Conservation (phyloP, 2,797 vertebrate genomes). For the Smutsia gigantea region DNA sequence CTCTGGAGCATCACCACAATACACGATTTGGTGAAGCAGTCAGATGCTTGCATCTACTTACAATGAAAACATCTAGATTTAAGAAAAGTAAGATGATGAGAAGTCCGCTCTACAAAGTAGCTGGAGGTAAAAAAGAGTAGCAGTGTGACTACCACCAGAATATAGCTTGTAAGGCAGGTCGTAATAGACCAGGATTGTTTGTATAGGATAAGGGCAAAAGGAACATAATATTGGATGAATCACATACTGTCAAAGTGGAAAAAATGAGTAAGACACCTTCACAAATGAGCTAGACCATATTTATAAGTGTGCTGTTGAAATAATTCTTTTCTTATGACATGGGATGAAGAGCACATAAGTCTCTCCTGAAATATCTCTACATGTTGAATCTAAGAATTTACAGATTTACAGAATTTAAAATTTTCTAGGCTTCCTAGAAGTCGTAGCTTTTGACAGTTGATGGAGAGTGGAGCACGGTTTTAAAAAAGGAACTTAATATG, state of each 20-base stretch:
- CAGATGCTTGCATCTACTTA: not conserved
- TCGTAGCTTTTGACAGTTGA: not conserved
- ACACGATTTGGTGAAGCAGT: not conserved
- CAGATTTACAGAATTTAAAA: not conserved
- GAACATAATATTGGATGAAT: not conserved
- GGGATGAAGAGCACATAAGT: not conserved
- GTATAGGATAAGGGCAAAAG: not conserved
- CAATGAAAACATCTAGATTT: not conserved
- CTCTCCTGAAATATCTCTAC: not conserved
- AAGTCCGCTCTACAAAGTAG: not conserved
- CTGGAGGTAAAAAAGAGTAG: not conserved
- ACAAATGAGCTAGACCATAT: not conserved
- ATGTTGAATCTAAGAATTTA: not conserved
- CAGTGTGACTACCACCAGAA: not conserved
- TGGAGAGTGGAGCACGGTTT: not conserved
- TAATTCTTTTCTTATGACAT: not conserved
- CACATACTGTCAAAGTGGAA: not conserved
- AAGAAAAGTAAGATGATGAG: constrained; percentile 1
- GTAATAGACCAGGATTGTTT: not conserved
- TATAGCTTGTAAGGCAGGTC: not conserved
- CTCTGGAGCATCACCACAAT: not conserved
- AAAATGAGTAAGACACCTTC: not conserved
- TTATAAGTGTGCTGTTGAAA: not conserved
- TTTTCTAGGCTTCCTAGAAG: not conserved
- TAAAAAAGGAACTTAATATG: not conserved